A percentile compares a stretch with the other conserved stretches of the same genome.
Conservation (phyloP, 2,113 vertebrate genomes). For the Sylvia atricapilla region DNA sequence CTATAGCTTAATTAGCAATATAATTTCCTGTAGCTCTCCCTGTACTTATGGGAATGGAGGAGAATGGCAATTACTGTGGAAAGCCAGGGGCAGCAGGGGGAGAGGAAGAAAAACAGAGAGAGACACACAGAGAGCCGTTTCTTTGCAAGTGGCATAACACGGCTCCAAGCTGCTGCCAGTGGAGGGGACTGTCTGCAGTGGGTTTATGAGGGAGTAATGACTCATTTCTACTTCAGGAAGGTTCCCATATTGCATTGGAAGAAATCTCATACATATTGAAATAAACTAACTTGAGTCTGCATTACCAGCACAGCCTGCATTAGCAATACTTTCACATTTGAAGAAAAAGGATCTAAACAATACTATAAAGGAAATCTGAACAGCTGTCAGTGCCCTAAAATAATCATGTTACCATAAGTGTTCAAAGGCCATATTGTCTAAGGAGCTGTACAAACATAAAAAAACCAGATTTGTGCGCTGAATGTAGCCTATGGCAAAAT, state of each 20-base stretch:
- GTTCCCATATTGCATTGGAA: not conserved
- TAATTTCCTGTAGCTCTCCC: not conserved
- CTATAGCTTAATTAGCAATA: slow-evolving; percentile 30
- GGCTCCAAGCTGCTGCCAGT: not conserved
- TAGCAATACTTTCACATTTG: not conserved
- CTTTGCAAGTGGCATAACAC: not conserved
- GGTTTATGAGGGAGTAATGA: not conserved
- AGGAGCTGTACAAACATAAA: not conserved
- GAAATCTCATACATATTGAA: not conserved
- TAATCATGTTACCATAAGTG: not conserved
- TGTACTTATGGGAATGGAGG: not conserved
- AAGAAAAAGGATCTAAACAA: not conserved
- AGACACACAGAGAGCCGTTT: not conserved
- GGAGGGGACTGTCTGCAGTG: not conserved
- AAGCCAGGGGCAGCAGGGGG: not conserved
- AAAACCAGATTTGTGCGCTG: not conserved
- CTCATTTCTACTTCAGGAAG: not conserved
- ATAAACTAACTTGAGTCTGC: not conserved
- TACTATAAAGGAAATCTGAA: not conserved
- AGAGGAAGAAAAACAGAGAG: not conserved
- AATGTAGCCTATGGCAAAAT: not conserved
- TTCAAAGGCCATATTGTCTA: not conserved
- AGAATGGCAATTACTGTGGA: slow-evolving; percentile 13
- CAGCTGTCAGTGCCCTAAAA: not conserved
- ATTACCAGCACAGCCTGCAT: not conserved